A percentile compares a stretch with the other conserved stretches of the same genome.
Conservation (phyloP, 1,140 invertebrate genomes). For the Euura saliciscinereae region DNA sequence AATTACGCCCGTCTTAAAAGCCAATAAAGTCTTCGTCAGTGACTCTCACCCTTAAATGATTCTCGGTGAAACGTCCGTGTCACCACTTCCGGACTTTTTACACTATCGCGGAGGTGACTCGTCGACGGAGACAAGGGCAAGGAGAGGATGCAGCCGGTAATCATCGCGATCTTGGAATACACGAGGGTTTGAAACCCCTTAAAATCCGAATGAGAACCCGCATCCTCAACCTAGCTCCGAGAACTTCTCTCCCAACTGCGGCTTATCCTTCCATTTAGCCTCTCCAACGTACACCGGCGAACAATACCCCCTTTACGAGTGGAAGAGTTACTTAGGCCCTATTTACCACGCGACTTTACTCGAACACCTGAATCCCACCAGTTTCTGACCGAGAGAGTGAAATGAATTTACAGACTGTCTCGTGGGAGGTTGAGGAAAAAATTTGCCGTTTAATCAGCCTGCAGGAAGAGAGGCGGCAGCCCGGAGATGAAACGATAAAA, state of each 20-base stretch:
- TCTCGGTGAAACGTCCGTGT: background rate
- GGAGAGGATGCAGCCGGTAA: background rate
- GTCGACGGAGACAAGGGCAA: background rate
- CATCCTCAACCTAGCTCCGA: slow-evolving; percentile 21
- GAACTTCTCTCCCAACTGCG: slow-evolving; percentile 30
- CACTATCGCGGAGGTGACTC: slow-evolving; percentile 38
- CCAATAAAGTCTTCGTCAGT: slow-evolving; percentile 43
- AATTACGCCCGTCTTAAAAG: slow-evolving; percentile 51
- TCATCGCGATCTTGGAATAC: background rate
- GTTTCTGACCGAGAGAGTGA: background rate
- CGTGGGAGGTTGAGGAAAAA: background rate
- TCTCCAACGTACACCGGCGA: slow-evolving; percentile 26
- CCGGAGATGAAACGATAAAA: slow-evolving; percentile 7
- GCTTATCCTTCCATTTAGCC: slow-evolving; percentile 45
- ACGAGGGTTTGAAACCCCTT: background rate
- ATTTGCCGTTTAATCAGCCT: slow-evolving; percentile 2
- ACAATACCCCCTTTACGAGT: slow-evolving; percentile 35
- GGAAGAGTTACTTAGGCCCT: background rate
- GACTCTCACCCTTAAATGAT: background rate
- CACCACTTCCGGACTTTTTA: background rate
- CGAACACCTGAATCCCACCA: background rate
- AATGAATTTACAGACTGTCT: background rate
- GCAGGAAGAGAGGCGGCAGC: background rate
- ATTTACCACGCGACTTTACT: background rate
- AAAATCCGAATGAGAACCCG: background rate